Evolutionary conservation across 2,888 invertebrate genomes (phyloP).

Genomic region (Apodemia zela): DNA sequence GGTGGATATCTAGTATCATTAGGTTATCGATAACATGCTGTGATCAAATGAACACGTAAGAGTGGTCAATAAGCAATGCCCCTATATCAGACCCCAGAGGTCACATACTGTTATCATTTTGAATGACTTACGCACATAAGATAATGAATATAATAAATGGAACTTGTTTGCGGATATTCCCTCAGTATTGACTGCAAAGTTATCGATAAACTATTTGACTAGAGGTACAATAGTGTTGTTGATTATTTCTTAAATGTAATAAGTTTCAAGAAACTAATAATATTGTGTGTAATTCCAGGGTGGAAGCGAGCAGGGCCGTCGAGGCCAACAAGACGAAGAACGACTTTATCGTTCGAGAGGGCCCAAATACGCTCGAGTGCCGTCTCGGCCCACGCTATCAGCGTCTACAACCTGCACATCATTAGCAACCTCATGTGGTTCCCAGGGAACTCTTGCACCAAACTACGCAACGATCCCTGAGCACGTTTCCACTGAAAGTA

Average conservation of each 20-base stretch:
- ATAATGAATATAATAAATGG: conserved; percentile 75
- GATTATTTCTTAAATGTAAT: neutral
- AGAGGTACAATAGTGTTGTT: conserved; percentile 14
- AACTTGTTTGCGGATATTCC: conserved; percentile 63
- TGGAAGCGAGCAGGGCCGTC: conserved; percentile 64
- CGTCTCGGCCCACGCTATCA: conserved; percentile 75
- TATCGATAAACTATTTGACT: conserved; percentile 36
- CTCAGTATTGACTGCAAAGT: conserved; percentile 58
- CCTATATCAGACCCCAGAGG: conserved; percentile 61
- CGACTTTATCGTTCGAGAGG: conserved; percentile 62
- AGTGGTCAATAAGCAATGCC: conserved; percentile 63
- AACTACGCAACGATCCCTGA: conserved; percentile 70
- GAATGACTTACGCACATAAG: conserved; percentile 65
- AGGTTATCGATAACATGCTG: conserved; percentile 69
- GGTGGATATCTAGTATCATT: conserved; percentile 43
- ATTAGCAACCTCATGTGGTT: conserved; percentile 75
- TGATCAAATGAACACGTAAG: conserved; percentile 47
- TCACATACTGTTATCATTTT: conserved; percentile 57
- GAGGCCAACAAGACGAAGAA: conserved; percentile 70
- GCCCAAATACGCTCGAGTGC: conserved; percentile 72
- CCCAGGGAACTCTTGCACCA: conserved; percentile 67
- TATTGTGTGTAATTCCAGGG: conserved; percentile 45
- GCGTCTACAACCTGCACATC: conserved; percentile 82
- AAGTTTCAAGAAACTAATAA: conserved; percentile 3
- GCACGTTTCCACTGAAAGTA: conserved; percentile 65